These are phyloP conservation scores for Eurosta solidaginis DNA, from an alignment of 1,140 invertebrate genomes.

Conservation along the genomic window DNA sequence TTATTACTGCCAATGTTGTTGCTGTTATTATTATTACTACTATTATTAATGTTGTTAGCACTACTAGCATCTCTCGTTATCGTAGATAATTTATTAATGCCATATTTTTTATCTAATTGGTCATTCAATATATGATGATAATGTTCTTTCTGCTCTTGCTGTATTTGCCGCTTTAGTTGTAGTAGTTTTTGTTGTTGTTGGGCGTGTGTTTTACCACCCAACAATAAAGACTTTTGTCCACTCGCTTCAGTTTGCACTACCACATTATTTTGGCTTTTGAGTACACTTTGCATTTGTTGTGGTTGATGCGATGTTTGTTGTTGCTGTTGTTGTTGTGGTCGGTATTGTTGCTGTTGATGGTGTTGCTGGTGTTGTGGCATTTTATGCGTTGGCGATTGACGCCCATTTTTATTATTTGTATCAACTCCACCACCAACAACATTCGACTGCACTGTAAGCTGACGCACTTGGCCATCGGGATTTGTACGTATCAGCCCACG, in stretches of 20 bases:
- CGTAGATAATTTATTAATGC: background rate
- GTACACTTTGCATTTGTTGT: background rate
- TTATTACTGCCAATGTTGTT: background rate
- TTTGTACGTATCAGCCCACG: background rate
- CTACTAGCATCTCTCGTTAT: background rate
- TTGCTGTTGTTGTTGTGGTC: too few relatives aligned
- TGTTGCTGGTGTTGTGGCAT: background rate
- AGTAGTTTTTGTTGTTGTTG: conserved; percentile 26
- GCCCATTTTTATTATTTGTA: background rate
- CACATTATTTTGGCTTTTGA: background rate
- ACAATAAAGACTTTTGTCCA: conserved; percentile 9
- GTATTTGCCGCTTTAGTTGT: background rate
- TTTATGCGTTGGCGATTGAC: background rate
- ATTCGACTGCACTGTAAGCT: conserved; percentile 1
- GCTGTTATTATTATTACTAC: conserved; percentile 3
- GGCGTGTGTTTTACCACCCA: background rate
- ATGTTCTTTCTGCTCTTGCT: background rate
- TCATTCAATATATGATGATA: conserved; percentile 18
- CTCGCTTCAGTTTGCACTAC: background rate
- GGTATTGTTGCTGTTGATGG: too few relatives aligned
- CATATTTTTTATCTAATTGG: background rate
- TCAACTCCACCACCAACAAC: background rate
- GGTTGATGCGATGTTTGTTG: too few relatives aligned
- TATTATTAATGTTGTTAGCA: background rate
- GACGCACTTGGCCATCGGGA: background rate